Evolutionary conservation across 2,797 vertebrate species (phyloP).

Genomic region (Pantherophis vulpinus): DNA sequence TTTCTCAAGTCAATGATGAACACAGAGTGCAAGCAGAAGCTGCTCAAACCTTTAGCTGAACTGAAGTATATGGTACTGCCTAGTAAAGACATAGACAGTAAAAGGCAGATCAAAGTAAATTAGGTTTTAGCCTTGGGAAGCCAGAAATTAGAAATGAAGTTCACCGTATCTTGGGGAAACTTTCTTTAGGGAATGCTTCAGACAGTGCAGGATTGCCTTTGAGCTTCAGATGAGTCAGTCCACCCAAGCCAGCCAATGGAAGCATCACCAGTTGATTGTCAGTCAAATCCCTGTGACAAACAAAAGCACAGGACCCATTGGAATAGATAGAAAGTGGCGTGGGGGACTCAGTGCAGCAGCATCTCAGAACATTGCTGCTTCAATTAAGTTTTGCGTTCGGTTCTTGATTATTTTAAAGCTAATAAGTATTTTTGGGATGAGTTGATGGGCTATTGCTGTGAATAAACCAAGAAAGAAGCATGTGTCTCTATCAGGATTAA

Average conservation of each 20-base stretch:
- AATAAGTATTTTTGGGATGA: neutral
- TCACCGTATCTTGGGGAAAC: conserved; percentile 92
- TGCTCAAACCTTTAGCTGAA: conserved; percentile 19
- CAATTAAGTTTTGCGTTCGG: neutral
- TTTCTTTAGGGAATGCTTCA: conserved; percentile 84
- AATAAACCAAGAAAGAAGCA: neutral
- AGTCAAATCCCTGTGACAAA: conserved; percentile 81
- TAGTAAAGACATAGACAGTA: conserved; percentile 19
- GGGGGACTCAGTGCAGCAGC: neutral
- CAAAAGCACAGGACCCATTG: neutral
- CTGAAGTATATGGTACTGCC: neutral
- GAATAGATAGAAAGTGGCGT: neutral
- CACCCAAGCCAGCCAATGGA: conserved; percentile 82
- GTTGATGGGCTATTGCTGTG: neutral
- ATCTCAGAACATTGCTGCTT: neutral
- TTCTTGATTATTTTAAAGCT: neutral
- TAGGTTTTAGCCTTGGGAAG: neutral
- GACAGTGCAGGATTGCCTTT: conserved; percentile 86
- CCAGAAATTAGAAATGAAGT: neutral
- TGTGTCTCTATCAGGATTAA: neutral
- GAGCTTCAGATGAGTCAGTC: conserved; percentile 89
- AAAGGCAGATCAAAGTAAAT: conserved; percentile 32
- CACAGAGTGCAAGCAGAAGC: conserved; percentile 17
- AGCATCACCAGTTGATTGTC: conserved; percentile 82
- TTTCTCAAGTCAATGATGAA: conserved; percentile 21